Evolutionary conservation across 2,888 invertebrate genomes (phyloP), one percentile per base, ranked within the genome.

Genomic region (Taenaris catops): DNA sequence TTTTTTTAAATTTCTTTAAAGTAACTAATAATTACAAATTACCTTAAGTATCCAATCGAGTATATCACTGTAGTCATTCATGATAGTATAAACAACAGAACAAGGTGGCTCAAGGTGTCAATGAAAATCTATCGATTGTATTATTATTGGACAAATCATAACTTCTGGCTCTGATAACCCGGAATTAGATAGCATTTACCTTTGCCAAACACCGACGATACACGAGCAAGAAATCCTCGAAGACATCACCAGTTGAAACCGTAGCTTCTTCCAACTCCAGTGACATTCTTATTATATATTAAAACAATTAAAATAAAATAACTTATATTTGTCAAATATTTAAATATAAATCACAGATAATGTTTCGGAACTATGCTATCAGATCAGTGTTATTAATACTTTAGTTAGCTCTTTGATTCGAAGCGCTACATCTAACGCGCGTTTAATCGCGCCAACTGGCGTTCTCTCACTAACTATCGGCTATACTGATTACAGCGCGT

Each of bases 191-290:
- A 74, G 53, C 72, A 78, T 71, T 86, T 91, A 93, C 93, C 92
- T 90, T 90, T 76, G 89, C 88, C 74, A 92, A 88, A 61, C 92
- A 88, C 56, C 92, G 90, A 50, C 91, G 91, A 64, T 92, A 91
- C 61, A 92, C 87, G 55, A 90, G 73, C 58, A 92, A 88, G 74
- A 93, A 92, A 73, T 94, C 93, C 66, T 92, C 92, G 72, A 93
- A 88, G 55, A 92, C 90, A 74, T 93, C 92, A 52, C 93, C 93
- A 51, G 91, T 87, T 62, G 88, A 70, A 53, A 88, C 84, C 55
- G 87, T 72, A 12, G 90, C 68, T 51, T 91, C 89, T 67, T 90
- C 92, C 64, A 91, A 87, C 62, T 92, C 92, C 63, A 91, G 71
- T 62, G 89, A 89, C 90, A 93, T 91, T 64, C 79, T 32, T 16